Percentiles rank a stretch among this genome's conserved stretches.
Evolutionary conservation across 2,113 vertebrate species (phyloP).

Genomic region (Phalacrocorax carbo): DNA sequence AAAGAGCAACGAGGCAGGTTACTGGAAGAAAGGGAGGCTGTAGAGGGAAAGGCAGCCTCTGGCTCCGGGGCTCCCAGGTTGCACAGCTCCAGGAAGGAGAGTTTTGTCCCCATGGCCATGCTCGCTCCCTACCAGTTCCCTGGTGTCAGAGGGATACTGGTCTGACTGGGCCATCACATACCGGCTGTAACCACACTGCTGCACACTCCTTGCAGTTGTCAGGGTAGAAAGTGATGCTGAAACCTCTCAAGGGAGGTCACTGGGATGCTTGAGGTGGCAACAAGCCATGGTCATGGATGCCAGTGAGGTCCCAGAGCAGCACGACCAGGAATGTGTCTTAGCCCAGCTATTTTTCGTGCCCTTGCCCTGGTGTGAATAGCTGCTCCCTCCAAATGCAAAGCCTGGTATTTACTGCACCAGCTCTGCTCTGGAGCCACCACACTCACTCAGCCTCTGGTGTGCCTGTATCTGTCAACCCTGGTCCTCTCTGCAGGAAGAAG

Average conservation of each 20-base stretch:
- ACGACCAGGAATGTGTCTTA: not conserved
- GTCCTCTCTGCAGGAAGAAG: not conserved
- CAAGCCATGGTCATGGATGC: not conserved
- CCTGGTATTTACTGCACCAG: not conserved
- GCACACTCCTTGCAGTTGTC: not conserved
- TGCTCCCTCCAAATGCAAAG: not conserved
- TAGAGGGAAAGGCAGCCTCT: no score
- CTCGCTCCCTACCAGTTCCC: not conserved
- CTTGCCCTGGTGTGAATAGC: not conserved
- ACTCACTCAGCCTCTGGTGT: not conserved
- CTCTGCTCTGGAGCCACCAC: not conserved
- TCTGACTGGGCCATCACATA: not conserved
- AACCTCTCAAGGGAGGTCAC: not conserved
- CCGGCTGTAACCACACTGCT: not conserved
- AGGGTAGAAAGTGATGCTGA: not conserved
- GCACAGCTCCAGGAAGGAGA: not conserved
- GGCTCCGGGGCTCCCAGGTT: not conserved
- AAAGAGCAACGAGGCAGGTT: not conserved
- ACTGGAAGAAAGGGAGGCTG: not conserved
- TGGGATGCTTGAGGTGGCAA: not conserved
- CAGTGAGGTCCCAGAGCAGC: not conserved
- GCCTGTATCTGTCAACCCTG: not conserved
- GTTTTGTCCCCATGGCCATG: fast-evolving
- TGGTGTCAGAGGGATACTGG: not conserved
- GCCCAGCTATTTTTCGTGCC: not conserved